Evolutionary conservation across 2,888 invertebrate genomes (phyloP), one percentile per base, ranked within the genome.

Genomic region (Harmothoe impar): DNA sequence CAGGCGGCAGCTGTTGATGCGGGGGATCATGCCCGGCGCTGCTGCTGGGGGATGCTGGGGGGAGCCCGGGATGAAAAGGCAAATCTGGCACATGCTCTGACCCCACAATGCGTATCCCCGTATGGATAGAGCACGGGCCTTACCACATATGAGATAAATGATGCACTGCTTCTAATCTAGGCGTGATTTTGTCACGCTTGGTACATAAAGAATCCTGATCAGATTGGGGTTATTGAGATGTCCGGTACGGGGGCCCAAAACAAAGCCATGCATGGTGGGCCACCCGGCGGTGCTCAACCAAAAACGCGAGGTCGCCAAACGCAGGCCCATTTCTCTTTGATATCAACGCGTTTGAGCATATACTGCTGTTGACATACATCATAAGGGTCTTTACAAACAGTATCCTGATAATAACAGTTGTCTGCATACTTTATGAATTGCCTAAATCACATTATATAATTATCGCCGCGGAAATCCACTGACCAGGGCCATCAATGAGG

Each of bases 231-330:
- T 81, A 23, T 81, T n/a, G 43, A 33, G 81, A 81, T 81, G 81
- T 72, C 72, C 72, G 81, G 81, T 20, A 35, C n/a, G 5, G 43
- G 77, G 15, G 33, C 81, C 81, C 81, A 81, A 81, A 81, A 81
- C 81, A 81, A 81, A 81, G 81, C 81, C 81, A 81, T 81, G 81
- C 81, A 81, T 81, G 81, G 81, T 35, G 81, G 43, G 81, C 81
- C 25, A 25, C 72, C 43, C 31, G 43, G 43, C 23, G 81, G 81
- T 33, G 81, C 81, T 77, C 43, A 12, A 15, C 29, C 62, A 62
- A 23, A n/a, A 25, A 29, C 72, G 72, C 29, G 72, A 72, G 72
- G 72, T 72, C 72, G 72, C 3, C 12, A 15, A n/a, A 29, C 29
- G 29, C 72, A 25, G 25, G 25, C 72, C 17, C 15, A 29, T 1